Base-by-base conservation (phyloP, 2,797 vertebrate species). In the Meda fulgida region DNA sequence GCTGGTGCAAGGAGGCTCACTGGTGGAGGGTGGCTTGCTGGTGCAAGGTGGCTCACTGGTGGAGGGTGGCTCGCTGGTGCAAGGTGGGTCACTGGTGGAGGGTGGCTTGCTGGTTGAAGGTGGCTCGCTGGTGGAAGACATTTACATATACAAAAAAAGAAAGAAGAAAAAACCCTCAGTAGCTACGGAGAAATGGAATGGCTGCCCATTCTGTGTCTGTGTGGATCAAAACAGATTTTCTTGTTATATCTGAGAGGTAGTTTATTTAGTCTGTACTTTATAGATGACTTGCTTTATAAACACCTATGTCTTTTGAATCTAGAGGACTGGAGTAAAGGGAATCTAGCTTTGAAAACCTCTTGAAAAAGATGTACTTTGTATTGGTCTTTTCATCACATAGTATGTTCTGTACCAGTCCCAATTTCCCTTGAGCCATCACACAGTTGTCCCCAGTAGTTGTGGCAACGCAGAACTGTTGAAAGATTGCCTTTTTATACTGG, bases 361-460 rank as follows among this genome's bases (percentile, higher is more conserved):
- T 63, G 18, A 78, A 78, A 5, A 60, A 23, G 0, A 63, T 78
- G 76, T 55, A 78, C 48, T 55, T 53, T 34, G 53, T 58, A 6
- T 53, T 23, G 21, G 76, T 63, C 51, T 78, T 38, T 75, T 58
- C 23, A 58, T 58, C 55, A 58, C 3, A 58, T 58, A 58, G 9
- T 58, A 60, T 60, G 55, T 60, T 75, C 55, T 83, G 53, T 65
- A 83, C 65, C 29, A 84, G 63, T 66, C 82, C 72, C 72, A 83
- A 73, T 34, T 83, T 66, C 38, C 81, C 81, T 29, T 83, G 31
- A 60, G 46, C 48, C 58, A 76, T 72, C 31, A 60, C 53, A 46
- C 70, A 83, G 70, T 83, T 66, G 72, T 83, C 70, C 38, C 81
- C 72, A 40, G 53, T 36, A 83, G 70, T 73, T 43, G 81, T 63